Evolutionary conservation across 1,140 invertebrate species (phyloP).

Genomic region (Drosophila kurseongensis): DNA sequence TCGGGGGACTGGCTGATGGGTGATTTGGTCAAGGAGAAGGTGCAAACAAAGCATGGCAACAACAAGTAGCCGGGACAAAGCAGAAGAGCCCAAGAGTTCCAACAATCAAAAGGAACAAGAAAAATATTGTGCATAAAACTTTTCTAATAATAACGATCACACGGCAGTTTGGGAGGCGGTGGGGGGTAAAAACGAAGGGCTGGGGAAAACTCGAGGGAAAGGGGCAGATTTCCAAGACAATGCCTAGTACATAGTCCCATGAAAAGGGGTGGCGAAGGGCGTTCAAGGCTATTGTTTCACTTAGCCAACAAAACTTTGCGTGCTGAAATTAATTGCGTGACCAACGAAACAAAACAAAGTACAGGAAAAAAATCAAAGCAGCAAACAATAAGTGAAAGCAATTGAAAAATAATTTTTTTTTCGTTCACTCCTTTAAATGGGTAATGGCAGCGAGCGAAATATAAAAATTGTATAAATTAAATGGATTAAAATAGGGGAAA

Average conservation of each 20-base stretch:
- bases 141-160: constrained; percentile 58
- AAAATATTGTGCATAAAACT: constrained; percentile 57
- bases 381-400: constrained; percentile 35
- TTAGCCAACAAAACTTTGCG: constrained; percentile 46
- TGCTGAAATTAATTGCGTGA: constrained; percentile 57
- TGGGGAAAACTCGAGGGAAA: not conserved
- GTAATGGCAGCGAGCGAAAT: not conserved
- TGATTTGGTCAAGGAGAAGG: constrained; percentile 23
- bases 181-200: not conserved
- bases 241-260: constrained; percentile 18
- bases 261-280: not conserved
- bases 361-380: constrained; percentile 35
- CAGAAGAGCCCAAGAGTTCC: not conserved
- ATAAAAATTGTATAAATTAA: constrained; percentile 1
- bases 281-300: constrained; percentile 48
- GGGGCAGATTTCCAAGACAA: constrained; percentile 34
- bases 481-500: not conserved
- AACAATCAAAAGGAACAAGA: constrained; percentile 44
- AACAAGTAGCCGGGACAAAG: constrained; percentile 27
- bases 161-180: constrained; percentile 2
- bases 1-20: too few relatives aligned
- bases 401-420: constrained; percentile 41
- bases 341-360: constrained; percentile 53
- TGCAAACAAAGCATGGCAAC: constrained; percentile 35
- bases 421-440: constrained; percentile 22